Evolutionary conservation across 2,888 invertebrate genomes (phyloP).

Genomic region (Drosophila anomelani): DNA sequence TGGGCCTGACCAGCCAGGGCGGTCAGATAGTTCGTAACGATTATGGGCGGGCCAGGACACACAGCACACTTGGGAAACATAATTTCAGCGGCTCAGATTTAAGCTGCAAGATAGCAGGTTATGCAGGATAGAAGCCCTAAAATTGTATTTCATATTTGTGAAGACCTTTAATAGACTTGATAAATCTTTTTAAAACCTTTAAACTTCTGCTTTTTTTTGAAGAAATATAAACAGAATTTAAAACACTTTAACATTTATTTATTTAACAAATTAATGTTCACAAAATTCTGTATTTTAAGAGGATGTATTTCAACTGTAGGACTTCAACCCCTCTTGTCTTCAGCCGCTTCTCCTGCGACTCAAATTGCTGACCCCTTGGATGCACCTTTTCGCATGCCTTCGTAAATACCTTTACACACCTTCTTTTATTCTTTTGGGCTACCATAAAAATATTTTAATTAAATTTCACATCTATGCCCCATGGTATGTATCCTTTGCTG

Average conservation of each 20-base stretch:
- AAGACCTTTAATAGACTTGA: background rate
- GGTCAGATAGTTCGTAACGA: slow-evolving; percentile 60
- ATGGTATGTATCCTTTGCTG: slow-evolving; percentile 65
- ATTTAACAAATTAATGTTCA: too few species aligned
- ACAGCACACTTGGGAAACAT: slow-evolving; percentile 53
- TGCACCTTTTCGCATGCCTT: slow-evolving; percentile 32
- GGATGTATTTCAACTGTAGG: too few species aligned
- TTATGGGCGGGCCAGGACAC: slow-evolving; percentile 46
- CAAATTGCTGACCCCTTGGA: slow-evolving; percentile 20
- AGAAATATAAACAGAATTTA: background rate
- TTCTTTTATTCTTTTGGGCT: slow-evolving; percentile 44
- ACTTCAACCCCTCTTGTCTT: background rate
- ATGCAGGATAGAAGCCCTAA: too few species aligned
- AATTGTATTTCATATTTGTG: background rate
- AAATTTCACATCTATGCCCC: slow-evolving; percentile 63
- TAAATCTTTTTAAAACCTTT: background rate
- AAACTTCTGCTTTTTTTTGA: background rate
- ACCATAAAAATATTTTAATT: slow-evolving; percentile 77
- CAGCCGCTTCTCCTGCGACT: background rate
- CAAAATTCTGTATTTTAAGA: too few species aligned
- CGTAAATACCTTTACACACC: slow-evolving; percentile 50
- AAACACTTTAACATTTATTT: too few species aligned
- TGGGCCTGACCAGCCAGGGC: slow-evolving; percentile 44
- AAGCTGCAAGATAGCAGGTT: slow-evolving; percentile 7
- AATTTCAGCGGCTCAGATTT: slow-evolving; percentile 40